phyloP scores from a whole-genome alignment of 64 coral and sea anemone genomes.

The Porites australiensis region DNA sequence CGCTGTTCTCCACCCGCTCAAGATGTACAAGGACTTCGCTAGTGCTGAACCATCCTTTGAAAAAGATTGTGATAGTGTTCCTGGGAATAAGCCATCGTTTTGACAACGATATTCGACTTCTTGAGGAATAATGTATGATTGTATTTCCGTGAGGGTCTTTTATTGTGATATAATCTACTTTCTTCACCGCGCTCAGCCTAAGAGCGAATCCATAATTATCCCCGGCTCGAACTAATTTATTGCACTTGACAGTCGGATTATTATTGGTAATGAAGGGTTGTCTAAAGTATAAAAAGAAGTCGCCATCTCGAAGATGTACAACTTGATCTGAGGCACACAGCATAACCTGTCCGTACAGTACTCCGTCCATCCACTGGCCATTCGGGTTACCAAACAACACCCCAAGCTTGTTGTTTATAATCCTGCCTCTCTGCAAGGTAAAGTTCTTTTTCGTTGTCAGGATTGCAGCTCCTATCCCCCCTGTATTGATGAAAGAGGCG shows the following conservation, averaged over 20 bases:
- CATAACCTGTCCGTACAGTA: neutral
- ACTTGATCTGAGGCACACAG: neutral
- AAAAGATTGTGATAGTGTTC: neutral
- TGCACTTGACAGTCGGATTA: neutral
- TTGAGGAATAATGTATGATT: neutral
- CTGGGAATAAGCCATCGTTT: neutral
- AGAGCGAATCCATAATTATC: neutral
- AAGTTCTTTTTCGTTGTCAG: neutral
- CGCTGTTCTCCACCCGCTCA: neutral
- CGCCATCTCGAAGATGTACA: neutral
- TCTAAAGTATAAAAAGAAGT: neutral
- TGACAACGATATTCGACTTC: neutral
- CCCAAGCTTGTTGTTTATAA: neutral
- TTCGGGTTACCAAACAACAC: neutral
- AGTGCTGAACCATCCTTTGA: neutral
- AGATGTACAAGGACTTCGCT: slow-evolving; percentile 12
- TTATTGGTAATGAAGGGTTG: neutral
- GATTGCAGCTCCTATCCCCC: neutral
- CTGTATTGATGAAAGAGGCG: neutral
- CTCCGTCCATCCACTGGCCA: neutral
- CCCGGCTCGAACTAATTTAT: neutral
- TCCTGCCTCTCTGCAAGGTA: neutral
- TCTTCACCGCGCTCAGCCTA: neutral
- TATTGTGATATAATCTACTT: neutral
- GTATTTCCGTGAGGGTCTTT: neutral